Percentiles rank a stretch among this genome's conserved stretches.
phyloP scores from a whole-genome alignment of 2,888 invertebrate genomes.

The Eupithecia centaureata region DNA sequence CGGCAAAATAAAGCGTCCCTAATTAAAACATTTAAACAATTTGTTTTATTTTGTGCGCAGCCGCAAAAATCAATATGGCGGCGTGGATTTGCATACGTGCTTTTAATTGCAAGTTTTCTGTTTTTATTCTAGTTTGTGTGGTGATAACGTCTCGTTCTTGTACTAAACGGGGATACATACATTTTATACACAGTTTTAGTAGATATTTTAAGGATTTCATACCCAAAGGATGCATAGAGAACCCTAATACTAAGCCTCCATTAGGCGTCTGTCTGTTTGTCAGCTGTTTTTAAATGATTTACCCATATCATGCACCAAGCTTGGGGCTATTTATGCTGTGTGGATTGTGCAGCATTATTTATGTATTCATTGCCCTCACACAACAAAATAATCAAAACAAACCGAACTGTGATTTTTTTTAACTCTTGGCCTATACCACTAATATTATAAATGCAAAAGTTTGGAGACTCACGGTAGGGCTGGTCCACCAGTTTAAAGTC shows the following conservation, averaged over 20 bases:
- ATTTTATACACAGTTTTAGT: constrained; percentile 10
- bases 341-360: no score
- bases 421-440: no score
- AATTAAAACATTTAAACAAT: constrained; percentile 76
- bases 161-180: constrained; percentile 50
- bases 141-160: constrained; percentile 42
- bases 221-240: background rate
- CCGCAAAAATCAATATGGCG: constrained; percentile 58
- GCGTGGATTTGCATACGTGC: constrained; percentile 63
- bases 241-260: background rate
- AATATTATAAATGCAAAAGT: no score
- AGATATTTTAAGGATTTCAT: background rate
- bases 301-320: no score
- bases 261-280: no score
- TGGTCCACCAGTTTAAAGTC: no score
- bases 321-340: no score
- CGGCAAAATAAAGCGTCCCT: constrained; percentile 61
- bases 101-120: constrained; percentile 64
- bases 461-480: no score
- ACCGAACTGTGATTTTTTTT: no score
- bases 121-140: constrained; percentile 44
- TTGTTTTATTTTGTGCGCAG: constrained; percentile 61
- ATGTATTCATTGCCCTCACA: no score
- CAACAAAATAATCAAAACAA: no score
- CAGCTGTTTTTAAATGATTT: background rate